phyloP scores from a whole-genome alignment of 2,888 invertebrate species.

The Lycia hirtaria region DNA sequence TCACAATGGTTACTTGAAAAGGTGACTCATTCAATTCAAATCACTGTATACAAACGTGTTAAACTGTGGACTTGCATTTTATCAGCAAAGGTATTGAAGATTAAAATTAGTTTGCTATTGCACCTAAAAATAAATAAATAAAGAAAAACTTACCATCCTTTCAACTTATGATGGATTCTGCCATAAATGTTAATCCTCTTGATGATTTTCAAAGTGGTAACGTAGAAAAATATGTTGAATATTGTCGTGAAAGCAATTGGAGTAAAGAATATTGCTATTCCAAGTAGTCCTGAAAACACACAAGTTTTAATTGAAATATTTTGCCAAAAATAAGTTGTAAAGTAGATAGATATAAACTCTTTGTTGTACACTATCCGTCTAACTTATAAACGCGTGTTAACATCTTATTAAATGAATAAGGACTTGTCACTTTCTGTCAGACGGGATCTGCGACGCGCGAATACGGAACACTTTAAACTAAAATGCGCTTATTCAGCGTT shows the following conservation, averaged over 20 bases:
- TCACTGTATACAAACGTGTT: too few relatives aligned
- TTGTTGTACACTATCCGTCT: too few relatives aligned
- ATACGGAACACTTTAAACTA: too few relatives aligned
- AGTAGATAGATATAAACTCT: too few relatives aligned
- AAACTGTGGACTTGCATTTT: too few relatives aligned
- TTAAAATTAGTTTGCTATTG: background rate
- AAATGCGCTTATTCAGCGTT: too few relatives aligned
- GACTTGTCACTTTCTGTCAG: too few relatives aligned
- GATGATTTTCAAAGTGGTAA: slow-evolving; percentile 91
- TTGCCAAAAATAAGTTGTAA: too few relatives aligned
- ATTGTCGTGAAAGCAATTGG: slow-evolving; percentile 92
- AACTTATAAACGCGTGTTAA: too few relatives aligned
- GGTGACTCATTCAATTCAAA: background rate
- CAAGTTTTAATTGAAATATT: slow-evolving; percentile 12
- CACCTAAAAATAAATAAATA: too few relatives aligned
- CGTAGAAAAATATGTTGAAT: slow-evolving; percentile 91
- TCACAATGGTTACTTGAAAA: slow-evolving; percentile 2
- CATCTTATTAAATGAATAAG: too few relatives aligned
- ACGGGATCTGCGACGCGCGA: too few relatives aligned
- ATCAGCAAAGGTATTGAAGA: background rate
- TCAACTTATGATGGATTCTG: slow-evolving; percentile 93
- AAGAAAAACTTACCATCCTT: slow-evolving; percentile 87
- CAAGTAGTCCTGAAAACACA: slow-evolving; percentile 88
- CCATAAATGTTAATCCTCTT: slow-evolving; percentile 93
- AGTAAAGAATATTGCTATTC: slow-evolving; percentile 93